Evolutionary conservation across 2,113 vertebrate genomes (phyloP).

Genomic region (Crypturellus undulatus): DNA sequence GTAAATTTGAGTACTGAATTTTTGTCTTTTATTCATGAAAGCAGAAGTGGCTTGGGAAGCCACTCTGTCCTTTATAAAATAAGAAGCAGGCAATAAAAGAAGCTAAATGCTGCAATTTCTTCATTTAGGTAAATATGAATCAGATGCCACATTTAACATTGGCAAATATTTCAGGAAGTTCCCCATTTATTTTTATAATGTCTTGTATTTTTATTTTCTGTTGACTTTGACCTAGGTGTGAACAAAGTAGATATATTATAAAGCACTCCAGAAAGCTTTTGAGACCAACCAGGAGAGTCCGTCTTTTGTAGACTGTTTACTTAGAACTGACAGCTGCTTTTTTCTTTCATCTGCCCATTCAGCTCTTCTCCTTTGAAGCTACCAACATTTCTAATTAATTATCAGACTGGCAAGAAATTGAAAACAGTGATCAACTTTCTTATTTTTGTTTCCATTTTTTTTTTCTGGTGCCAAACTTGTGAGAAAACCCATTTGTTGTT

Average conservation of each 20-base stretch:
- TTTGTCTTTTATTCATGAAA: not conserved
- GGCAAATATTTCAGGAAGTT: not conserved
- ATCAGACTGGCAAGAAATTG: not conserved
- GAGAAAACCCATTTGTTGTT: not conserved
- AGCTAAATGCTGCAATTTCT: not conserved
- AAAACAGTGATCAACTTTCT: not conserved
- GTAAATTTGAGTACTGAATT: not conserved
- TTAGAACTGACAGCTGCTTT: not conserved
- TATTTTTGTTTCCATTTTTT: no score
- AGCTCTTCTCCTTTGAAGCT: not conserved
- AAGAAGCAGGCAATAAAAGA: not conserved
- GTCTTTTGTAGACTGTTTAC: not conserved
- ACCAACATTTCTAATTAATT: not conserved
- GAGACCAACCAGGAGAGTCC: fast-evolving
- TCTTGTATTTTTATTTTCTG: not conserved
- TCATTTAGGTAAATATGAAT: not conserved
- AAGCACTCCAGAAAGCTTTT: not conserved
- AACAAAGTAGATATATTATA: not conserved
- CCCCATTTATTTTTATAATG: not conserved
- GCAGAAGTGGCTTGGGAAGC: not conserved
- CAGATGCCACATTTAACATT: not conserved
- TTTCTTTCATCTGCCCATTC: not conserved
- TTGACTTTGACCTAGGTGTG: not conserved
- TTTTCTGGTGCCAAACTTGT: not conserved
- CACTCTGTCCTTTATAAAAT: not conserved